Conservation (phyloP, 2,888 invertebrate genomes). For the Cordilura impudica region DNA sequence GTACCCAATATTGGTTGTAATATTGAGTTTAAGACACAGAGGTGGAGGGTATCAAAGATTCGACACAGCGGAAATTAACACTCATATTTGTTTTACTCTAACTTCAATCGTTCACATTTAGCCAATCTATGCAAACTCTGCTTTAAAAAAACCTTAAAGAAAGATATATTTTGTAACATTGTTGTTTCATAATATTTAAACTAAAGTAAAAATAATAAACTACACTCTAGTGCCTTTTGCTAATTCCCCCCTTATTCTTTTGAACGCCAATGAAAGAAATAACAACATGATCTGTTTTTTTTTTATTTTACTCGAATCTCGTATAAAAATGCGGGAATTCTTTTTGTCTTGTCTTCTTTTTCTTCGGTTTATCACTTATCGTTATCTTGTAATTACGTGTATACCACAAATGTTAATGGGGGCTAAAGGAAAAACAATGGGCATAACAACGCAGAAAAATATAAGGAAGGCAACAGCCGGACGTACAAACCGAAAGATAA, state of each 20-base stretch:
- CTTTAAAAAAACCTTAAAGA: not conserved
- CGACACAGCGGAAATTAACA: no score
- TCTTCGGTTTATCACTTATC: conserved; percentile 63
- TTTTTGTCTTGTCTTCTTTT: conserved; percentile 28
- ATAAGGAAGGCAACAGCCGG: conserved; percentile 6
- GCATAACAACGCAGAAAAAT: not conserved
- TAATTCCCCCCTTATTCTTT: not conserved
- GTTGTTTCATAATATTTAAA: not conserved
- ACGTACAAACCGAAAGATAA: not conserved
- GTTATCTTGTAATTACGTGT: conserved; percentile 67
- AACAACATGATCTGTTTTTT: not conserved
- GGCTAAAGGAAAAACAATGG: conserved; percentile 48
- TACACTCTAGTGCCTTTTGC: not conserved
- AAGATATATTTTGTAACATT: not conserved
- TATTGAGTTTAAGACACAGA: no score
- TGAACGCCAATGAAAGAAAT: no score
- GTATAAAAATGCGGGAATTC: no score
- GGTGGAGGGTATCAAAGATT: no score
- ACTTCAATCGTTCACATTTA: no score
- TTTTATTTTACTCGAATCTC: no score
- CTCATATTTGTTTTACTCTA: no score
- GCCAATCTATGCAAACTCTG: no score
- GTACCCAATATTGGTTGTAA: no score
- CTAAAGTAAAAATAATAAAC: not conserved
- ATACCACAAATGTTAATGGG: conserved; percentile 64